Conservation (phyloP, 1,140 invertebrate species). For the Phthorimaea operculella region DNA sequence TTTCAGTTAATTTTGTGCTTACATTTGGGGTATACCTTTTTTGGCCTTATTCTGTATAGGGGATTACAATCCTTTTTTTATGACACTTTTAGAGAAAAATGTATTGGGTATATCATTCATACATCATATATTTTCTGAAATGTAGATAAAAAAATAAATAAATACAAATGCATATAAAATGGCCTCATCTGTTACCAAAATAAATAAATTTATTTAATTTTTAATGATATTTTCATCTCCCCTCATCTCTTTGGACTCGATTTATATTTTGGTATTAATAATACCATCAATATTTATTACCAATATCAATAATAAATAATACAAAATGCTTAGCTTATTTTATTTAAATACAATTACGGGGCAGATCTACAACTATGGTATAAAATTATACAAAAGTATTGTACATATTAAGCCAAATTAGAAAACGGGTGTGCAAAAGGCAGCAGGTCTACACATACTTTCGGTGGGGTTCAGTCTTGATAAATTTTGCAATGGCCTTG, state of each 20-base stretch:
- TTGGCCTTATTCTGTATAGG: background rate
- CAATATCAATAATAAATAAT: slow-evolving; percentile 26
- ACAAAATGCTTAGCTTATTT: slow-evolving; percentile 18
- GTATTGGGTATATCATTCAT: background rate
- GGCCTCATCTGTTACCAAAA: slow-evolving; percentile 43
- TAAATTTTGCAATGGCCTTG: no score
- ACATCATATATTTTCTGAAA: background rate
- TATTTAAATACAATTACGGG: slow-evolving; percentile 14
- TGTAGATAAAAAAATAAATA: slow-evolving; percentile 14
- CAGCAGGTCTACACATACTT: background rate
- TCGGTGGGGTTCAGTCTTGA: no score
- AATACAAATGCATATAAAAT: slow-evolving; percentile 40
- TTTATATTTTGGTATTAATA: slow-evolving; percentile 39
- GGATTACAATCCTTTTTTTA: background rate
- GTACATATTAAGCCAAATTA: background rate
- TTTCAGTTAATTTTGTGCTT: background rate
- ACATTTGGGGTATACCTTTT: background rate
- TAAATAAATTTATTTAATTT: slow-evolving; percentile 42
- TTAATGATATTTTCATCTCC: slow-evolving; percentile 24
- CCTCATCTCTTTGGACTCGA: slow-evolving; percentile 51
- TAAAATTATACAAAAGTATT: background rate
- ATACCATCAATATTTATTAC: slow-evolving; percentile 23
- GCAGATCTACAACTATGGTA: slow-evolving; percentile 29
- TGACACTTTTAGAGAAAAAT: background rate
- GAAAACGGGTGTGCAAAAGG: background rate